Base-by-base conservation (phyloP, 2,888 invertebrate species). In the Lepidocyrtoides sp. region DNA sequence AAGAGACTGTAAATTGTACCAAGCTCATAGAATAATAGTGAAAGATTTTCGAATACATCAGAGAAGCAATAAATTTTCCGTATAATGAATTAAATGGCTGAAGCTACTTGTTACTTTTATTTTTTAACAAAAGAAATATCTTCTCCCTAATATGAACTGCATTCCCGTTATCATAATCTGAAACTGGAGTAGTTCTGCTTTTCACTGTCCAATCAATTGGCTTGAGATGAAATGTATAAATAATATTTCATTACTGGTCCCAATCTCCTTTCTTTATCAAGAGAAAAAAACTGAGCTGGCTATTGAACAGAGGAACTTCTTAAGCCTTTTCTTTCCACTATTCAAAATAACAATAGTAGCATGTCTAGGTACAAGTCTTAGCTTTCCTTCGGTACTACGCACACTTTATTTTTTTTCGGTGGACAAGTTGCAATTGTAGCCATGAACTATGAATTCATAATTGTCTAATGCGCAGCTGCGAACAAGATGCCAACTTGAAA, bases 11-110 rank as follows among this genome's bases (percentile, higher is more conserved):
- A 20, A 72, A 41, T 44, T 87, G 79, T 81, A 69, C 72, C 82
- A 57, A 72, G 82, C 79, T 51, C 69, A 63, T 17, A 57, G 41
- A 60, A 60, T 17, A 41, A 29, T 44, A n/a, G n/a, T n/a, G n/a
- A n/a, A n/a, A n/a, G n/a, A n/a, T n/a, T n/a, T n/a, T n/a, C n/a
- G n/a, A n/a, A n/a, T 69, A 3, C 17, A 17, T 20, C 36, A 17
- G 81, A 82, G 79, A 10, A 29, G 79, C 17, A 79, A 87, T 87
- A 87, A 63, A 77, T 87, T 77, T 51, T 14, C n/a, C n/a, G n/a
- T 29, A 48, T 69, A 63, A 54, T 69, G 41, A 82, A 81, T 81
- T 29, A 8, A 20, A 29, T 17, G 12, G 60, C 26, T 14, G 23
- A 4, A 10, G 57, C 57, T 69, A 23, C 66, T 29, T 66, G 63